A percentile compares a stretch with the other conserved stretches of the same genome.
Evolutionary conservation across 2,888 invertebrate genomes (phyloP).

Genomic region (Pseudeuparius sepicola): DNA sequence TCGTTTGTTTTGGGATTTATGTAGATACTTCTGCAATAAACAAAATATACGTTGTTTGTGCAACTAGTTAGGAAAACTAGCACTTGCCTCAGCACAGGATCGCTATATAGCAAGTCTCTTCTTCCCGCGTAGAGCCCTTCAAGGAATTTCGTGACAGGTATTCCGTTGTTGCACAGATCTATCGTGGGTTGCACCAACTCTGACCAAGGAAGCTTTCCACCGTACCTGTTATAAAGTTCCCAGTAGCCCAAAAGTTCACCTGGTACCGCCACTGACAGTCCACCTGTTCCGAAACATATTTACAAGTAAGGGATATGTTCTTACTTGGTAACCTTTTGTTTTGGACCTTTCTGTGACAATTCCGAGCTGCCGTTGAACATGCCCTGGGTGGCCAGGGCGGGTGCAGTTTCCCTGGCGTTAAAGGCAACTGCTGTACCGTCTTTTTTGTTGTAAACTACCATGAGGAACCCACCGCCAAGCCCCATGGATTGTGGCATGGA

Average conservation of each 20-base stretch:
- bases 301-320: no score
- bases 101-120: constrained; percentile 17
- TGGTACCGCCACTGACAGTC: constrained; percentile 57
- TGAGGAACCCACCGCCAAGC: constrained; percentile 81
- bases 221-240: constrained; percentile 59
- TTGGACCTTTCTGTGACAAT: constrained; percentile 20
- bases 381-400: constrained; percentile 50
- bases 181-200: constrained; percentile 71
- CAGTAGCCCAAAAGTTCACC: constrained; percentile 82
- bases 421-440: constrained; percentile 50
- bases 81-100: constrained; percentile 23
- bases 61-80: no score
- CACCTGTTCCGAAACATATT: no score
- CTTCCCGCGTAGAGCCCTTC: constrained; percentile 24
- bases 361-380: constrained; percentile 46
- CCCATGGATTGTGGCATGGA: constrained; percentile 80
- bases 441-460: constrained; percentile 65
- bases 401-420: constrained; percentile 72
- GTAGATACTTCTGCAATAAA: constrained; percentile 25
- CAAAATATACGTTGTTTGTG: constrained; percentile 6
- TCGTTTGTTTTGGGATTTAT: constrained; percentile 27
- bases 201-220: constrained; percentile 58
- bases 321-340: no score
- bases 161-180: constrained; percentile 62
- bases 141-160: constrained; percentile 47